Base-by-base conservation (phyloP, 2,888 invertebrate genomes). In the Dyspetes luteomarginatus region DNA sequence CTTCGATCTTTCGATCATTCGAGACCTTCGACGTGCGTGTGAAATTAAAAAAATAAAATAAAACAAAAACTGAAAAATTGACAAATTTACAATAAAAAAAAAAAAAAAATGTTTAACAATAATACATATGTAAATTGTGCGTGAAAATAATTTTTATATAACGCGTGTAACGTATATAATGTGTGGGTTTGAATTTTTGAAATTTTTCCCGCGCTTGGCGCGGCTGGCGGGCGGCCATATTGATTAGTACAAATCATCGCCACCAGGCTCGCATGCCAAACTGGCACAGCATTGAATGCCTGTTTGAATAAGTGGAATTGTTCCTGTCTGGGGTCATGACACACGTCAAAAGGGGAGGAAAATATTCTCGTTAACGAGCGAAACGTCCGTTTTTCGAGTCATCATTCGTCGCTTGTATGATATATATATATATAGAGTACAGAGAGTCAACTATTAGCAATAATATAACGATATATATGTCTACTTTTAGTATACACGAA, bases 371-470 rank as follows among this genome's bases (percentile, higher is more conserved):
- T 68, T 77, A 81, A 81, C 73, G 73, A 81, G 73, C 81, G 73
- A 76, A 76, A 80, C 80, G 80, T 72, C 76, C 62, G 73, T 81
- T 81, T 72, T 64, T 26, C 81, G 64, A 81, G 81, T 81, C 81
- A 81, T 81, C 81, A 50, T 73, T 77, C 56, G 72, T 55, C 45
- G 55, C 30, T 41, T 68, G 36, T 43, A 68, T n/a, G n/a, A n/a
- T n/a, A n/a, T n/a, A n/a, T n/a, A n/a, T n/a, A n/a, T n/a, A n/a
- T n/a, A n/a, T n/a, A n/a, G n/a, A n/a, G n/a, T 19, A 28, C 52
- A 36, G 12, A 36, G 52, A 30, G 50, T 60, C 19, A 22, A 65
- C 45, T 45, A 45, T 74, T 28, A 64, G 28, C 41, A 19, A 30
- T 30, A 74, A 50, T 50, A 19, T 50, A 22, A 45, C 45, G 43